phyloP scores from a whole-genome alignment of 2,888 invertebrate species.

The Zaprionus lineosus region DNA sequence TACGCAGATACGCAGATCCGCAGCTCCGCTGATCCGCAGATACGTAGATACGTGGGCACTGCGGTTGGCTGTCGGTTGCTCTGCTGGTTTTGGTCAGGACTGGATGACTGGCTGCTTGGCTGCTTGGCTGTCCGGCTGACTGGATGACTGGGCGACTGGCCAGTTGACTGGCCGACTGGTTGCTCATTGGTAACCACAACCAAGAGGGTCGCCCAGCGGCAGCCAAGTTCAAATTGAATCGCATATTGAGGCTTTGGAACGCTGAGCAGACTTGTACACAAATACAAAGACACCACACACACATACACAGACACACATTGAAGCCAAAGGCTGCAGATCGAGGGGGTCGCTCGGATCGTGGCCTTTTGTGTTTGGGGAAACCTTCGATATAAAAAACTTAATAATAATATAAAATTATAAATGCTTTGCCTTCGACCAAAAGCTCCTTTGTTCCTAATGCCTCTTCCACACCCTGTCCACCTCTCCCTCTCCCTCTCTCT shows the following conservation, averaged over 20 bases:
- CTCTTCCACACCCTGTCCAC: not conserved
- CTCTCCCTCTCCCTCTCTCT: not conserved
- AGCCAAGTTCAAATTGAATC: conserved; percentile 73
- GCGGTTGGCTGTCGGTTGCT: conserved; percentile 47
- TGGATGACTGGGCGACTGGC: conserved; percentile 17
- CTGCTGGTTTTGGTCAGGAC: conserved; percentile 1
- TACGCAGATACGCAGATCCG: conserved; percentile 70
- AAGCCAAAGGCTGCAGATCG: conserved; percentile 57
- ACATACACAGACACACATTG: conserved; percentile 67
- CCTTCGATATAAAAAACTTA: conserved; percentile 52
- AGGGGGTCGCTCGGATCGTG: conserved; percentile 23
- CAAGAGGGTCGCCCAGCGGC: conserved; percentile 68
- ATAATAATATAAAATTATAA: conserved; percentile 74
- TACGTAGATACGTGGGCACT: conserved; percentile 34
- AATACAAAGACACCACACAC: no score
- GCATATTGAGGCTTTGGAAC: conserved; percentile 50
- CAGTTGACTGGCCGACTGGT: conserved; percentile 19
- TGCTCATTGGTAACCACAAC: conserved; percentile 58
- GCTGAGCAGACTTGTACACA: no score
- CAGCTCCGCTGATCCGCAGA: no score
- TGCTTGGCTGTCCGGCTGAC: conserved; percentile 17
- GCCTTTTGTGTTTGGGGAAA: conserved; percentile 50
- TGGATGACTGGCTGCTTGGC: conserved; percentile 13
- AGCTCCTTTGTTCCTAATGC: not conserved
- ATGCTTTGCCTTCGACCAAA: conserved; percentile 29